Evolutionary conservation across 2,797 vertebrate genomes (phyloP), one percentile per base, ranked within the genome.

Genomic region (Peromyscus attwateri): DNA sequence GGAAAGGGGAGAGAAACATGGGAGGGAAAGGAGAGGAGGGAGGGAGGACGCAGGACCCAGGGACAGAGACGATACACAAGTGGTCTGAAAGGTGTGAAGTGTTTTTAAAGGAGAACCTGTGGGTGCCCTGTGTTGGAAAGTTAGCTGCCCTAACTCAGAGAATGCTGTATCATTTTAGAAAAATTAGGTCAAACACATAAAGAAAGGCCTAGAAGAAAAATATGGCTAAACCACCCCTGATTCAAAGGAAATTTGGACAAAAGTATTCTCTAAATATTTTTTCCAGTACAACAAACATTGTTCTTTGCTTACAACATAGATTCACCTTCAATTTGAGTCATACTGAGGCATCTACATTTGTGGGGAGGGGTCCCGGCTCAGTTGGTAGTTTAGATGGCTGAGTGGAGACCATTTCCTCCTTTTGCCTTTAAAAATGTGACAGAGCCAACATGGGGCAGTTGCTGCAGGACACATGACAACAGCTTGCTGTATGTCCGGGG

Each of bases 131-230:
- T 17, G 76, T 46, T 64, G 66, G 2, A 68, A 71, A 90, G 5
- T 70, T 29, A 31, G 55, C 34, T 95, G 73, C 16, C 4, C 49
- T 92, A 64, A 80, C 64, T 89, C 29, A 29, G 3, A 85, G 55
- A 85, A 80, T 91, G 23, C 49, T 40, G 66, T 87, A 82, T 85
- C 37, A 23, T 84, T 84, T 95, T 80, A 95, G 37, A 87, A 62
- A 11, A 89, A 27, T 73, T 95, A 79, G 49, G 27, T 66, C 14
- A 77, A 64, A 34, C 27, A 68, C 27, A 70, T 40, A 75, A 68
- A 46, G 52, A 66, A 95, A 77, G 49, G n/a, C 25, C 57, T 80
- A 95, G 66, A 90, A 90, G 80, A 84, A 85, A 94, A 94, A 57
- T 46, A 21, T 73, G 76, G 31, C n/a, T 40, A 79, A 76, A 77